Base-by-base conservation (phyloP, 2,888 invertebrate species). In the Allolobophora icterica region DNA sequence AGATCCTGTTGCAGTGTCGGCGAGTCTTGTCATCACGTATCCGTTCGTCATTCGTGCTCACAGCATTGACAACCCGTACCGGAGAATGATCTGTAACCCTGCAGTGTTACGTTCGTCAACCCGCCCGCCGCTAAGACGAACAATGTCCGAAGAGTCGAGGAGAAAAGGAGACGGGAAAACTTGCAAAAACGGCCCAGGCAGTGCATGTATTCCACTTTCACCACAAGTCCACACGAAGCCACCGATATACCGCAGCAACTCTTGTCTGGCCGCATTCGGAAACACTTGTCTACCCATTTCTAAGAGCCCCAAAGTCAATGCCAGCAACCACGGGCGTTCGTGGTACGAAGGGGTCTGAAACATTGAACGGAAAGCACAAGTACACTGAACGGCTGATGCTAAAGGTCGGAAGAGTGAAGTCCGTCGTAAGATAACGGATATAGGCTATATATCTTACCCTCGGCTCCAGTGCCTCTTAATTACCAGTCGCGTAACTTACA, bases 311-410 rank as follows among this genome's bases (percentile, higher is more conserved):
- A 38, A 38, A 34, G n/a, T 21, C 34, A 38, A 38, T 35, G 35
- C 87, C 21, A 38, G 87, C 34, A 35, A 38, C 38, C 35, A 38
- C 87, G 87, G 38, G 38, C 87, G 87, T 35, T 35, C 87, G 21
- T 87, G 87, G 87, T 87, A 87, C 87, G 87, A 87, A 34, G 87
- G 87, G 8, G 35, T 87, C 38, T 38, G 87, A 87, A 13, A 35
- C 24, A 35, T 35, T 34, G 17, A 34, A 4, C 84, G 30, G 84
- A 84, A 84, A 84, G 21, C 52, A 24, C 52, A 24, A 71, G n/a
- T 71, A 71, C 15, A 71, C 71, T 52, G 52, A 52, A 71, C 30
- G 71, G 71, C 3, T 71, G 71, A 8, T 71, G 71, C 71, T 71
- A 30, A 71, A 71, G 30, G 71, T n/a, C 30, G 71, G n/a, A 30